Percentiles rank a stretch among this genome's conserved stretches.
Evolutionary conservation across 2,797 vertebrate species (phyloP).

Genomic region (Gephyroberyx darwinii): DNA sequence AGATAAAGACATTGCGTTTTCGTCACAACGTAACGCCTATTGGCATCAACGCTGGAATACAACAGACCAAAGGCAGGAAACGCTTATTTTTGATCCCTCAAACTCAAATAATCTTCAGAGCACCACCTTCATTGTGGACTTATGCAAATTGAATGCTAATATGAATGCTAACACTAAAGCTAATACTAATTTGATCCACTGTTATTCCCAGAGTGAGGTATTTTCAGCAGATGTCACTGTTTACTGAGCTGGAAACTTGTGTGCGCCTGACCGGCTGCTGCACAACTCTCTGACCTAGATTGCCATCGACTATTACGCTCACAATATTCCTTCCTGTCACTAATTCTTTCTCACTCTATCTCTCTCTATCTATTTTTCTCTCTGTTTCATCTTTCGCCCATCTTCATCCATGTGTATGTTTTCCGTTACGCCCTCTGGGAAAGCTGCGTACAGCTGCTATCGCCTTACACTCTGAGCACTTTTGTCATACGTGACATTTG

Average conservation of each 20-base stretch:
- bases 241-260: conserved; percentile 56
- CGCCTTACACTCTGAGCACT: conserved; percentile 15
- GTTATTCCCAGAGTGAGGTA: conserved; percentile 12
- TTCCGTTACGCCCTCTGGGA: conserved; percentile 41
- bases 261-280: conserved; percentile 14
- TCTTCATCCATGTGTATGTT: conserved; percentile 19
- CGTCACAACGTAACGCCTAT: no score
- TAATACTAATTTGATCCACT: no score
- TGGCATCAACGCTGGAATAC: no score
- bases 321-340: not conserved
- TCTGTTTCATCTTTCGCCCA: not conserved
- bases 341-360: not conserved
- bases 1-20: no score
- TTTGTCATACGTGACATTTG: conserved; percentile 24
- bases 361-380: conserved; percentile 6
- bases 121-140: not conserved
- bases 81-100: no score
- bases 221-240: conserved; percentile 78
- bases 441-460: conserved; percentile 35
- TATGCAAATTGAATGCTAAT: not conserved
- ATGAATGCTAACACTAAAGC: not conserved
- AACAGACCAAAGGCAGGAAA: no score
- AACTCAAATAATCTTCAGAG: no score
- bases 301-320: conserved; percentile 17
- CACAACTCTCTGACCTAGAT: conserved; percentile 18